Percentiles rank a stretch among this genome's conserved stretches.
These are phyloP conservation scores for Phenganax marumi DNA, from an alignment of 92 coral and sea anemone species.

Conservation along the genomic window DNA sequence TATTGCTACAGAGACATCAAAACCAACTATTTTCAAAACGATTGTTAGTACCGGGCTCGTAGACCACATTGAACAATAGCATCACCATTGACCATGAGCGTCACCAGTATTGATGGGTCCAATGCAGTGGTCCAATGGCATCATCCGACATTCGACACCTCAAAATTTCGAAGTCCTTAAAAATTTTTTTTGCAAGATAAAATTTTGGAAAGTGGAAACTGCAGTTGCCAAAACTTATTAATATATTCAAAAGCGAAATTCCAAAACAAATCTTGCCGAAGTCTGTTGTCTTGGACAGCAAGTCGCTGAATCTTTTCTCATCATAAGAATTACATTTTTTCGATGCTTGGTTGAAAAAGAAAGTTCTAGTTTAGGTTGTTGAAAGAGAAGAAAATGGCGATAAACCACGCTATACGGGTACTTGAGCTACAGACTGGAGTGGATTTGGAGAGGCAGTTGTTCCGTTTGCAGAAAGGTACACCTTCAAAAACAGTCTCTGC, in stretches of 20 bases:
- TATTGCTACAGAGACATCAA: too few species aligned
- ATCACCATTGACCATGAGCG: too few species aligned
- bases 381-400: neutral
- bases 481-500: neutral
- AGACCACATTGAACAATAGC: too few species aligned
- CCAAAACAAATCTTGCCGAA: too few species aligned
- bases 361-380: neutral
- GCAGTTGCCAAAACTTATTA: too few species aligned
- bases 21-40: too few species aligned
- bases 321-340: neutral
- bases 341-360: neutral
- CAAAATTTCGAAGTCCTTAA: neutral
- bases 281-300: too few species aligned
- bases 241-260: too few species aligned
- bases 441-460: conserved; percentile 75
- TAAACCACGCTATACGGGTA: conserved; percentile 57
- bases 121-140: too few species aligned
- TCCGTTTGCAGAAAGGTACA: conserved; percentile 84
- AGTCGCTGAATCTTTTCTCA: neutral
- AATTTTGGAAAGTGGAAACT: neutral
- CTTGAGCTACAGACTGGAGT: conserved; percentile 78
- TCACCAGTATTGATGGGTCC: too few species aligned
- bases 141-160: neutral
- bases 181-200: neutral
- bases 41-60: conserved; percentile 17